phyloP scores from a whole-genome alignment of 2,113 vertebrate genomes.

The Crotophaga sulcirostris region DNA sequence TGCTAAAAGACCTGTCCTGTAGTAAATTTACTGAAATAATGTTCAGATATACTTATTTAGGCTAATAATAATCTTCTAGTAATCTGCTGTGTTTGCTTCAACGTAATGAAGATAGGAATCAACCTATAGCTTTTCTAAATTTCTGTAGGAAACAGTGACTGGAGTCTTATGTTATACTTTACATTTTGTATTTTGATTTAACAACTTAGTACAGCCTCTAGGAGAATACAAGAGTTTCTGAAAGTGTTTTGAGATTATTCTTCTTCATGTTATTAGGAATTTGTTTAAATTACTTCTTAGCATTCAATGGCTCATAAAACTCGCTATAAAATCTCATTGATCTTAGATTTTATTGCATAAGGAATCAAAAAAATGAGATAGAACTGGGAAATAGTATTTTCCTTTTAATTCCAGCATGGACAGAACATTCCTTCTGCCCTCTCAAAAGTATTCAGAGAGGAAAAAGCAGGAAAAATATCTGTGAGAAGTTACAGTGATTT shows the following conservation, averaged over 20 bases:
- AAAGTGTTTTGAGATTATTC: not conserved
- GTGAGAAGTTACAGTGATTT: not conserved
- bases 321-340: not conserved
- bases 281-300: not conserved
- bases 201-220: not conserved
- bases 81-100: not conserved
- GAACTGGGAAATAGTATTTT: not conserved
- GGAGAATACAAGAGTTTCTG: not conserved
- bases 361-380: not conserved
- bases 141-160: not conserved
- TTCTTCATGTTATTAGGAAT: not conserved
- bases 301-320: not conserved
- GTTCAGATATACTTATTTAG: not conserved
- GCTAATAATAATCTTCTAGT: not conserved
- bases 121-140: not conserved
- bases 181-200: not conserved
- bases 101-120: not conserved
- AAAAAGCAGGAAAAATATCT: not conserved
- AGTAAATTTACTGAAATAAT: not conserved
- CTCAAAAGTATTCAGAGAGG: not conserved
- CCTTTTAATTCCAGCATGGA: not conserved
- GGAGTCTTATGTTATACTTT: not conserved
- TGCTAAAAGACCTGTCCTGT: not conserved
- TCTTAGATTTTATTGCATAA: not conserved
- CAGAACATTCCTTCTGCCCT: not conserved